A percentile compares a stretch with the other conserved stretches of the same genome.
Conservation (phyloP, 1,140 invertebrate genomes). For the Neotoxoptera formosana region DNA sequence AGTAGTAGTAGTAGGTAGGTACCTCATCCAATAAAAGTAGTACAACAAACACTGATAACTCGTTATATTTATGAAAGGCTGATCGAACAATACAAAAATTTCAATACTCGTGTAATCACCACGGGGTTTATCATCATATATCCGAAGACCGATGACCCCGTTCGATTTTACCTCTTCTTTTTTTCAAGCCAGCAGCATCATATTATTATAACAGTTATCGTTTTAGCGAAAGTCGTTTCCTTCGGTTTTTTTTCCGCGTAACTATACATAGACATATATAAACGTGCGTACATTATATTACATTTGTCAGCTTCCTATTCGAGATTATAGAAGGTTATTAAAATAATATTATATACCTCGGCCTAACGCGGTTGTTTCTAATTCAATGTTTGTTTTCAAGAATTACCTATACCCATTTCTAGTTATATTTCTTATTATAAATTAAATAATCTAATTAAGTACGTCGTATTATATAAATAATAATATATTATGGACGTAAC, state of each 20-base stretch:
- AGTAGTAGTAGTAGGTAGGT: no score
- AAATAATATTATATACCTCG: neutral
- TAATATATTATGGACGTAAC: neutral
- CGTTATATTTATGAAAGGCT: constrained; percentile 16
- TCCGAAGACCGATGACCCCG: neutral
- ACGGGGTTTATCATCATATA: neutral
- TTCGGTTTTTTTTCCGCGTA: neutral
- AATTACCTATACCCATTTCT: neutral
- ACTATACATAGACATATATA: neutral
- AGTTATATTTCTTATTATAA: neutral
- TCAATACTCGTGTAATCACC: neutral
- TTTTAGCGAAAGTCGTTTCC: constrained; percentile 2
- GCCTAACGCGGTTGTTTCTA: neutral
- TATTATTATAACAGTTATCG: constrained; percentile 28
- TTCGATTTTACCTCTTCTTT: constrained; percentile 12
- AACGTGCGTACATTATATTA: neutral
- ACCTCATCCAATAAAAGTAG: neutral
- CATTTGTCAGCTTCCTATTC: neutral
- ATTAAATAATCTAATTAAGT: neutral
- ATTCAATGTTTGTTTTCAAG: neutral
- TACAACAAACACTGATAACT: constrained; percentile 8
- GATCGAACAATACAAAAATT: constrained; percentile 27
- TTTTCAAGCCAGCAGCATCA: neutral
- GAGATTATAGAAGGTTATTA: neutral
- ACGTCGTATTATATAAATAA: neutral